A percentile compares a stretch with the other conserved stretches of the same genome.
Conservation (phyloP, 2,113 vertebrate genomes). For the Paramormyrops kingsleyae region DNA sequence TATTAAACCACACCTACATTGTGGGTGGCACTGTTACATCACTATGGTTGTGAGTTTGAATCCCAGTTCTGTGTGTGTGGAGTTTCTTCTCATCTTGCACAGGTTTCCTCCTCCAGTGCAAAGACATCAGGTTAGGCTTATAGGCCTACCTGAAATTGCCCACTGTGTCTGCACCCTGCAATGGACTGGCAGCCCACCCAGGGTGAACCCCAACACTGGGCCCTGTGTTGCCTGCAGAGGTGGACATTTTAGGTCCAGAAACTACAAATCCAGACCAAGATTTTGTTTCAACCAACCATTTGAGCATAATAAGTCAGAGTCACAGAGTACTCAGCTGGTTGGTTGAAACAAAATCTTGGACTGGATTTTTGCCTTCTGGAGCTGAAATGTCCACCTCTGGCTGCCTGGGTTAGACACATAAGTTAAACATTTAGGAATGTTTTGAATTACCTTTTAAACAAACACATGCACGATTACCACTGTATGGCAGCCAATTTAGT, state of each 20-base stretch:
- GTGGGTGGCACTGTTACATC: not conserved
- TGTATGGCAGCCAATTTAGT: not conserved
- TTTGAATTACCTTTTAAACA: not conserved
- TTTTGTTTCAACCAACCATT: not conserved
- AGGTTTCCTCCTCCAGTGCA: not conserved
- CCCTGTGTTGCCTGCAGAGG: not conserved
- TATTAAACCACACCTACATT: not conserved
- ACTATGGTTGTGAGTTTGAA: not conserved
- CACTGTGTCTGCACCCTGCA: not conserved
- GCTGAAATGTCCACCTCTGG: not conserved
- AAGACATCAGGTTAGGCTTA: not conserved
- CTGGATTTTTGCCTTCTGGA: not conserved
- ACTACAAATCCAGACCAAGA: not conserved
- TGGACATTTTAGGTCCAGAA: not conserved
- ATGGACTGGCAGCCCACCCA: not conserved
- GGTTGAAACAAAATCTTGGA: not conserved
- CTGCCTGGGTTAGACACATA: not conserved
- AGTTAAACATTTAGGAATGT: not conserved
- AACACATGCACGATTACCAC: not conserved
- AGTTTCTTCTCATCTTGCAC: not conserved
- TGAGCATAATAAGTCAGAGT: not conserved
- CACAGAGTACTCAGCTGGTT: not conserved
- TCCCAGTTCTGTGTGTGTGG: not conserved
- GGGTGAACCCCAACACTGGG: not conserved
- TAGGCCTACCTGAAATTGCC: not conserved